Evolutionary conservation across 1,140 invertebrate species (phyloP), one percentile per base, ranked within the genome.

Genomic region (Trichomalopsis sarcophagae): DNA sequence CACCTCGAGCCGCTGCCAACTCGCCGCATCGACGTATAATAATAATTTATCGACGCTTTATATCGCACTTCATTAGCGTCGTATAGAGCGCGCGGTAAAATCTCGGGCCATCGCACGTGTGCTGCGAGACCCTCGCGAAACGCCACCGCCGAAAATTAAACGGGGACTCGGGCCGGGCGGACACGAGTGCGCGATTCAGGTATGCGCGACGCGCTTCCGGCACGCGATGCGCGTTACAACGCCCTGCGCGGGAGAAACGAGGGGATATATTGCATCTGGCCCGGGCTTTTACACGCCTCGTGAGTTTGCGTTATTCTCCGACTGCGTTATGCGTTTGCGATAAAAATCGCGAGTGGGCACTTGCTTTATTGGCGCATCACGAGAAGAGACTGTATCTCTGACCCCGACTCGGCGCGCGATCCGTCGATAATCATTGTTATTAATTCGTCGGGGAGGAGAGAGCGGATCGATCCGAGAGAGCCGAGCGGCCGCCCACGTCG

Each of bases 351-450:
- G 36, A 36, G 73, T n/a, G 11, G 40, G 40, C 9, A 44, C 40
- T 44, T 44, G 10, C 40, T 44, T 44, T 44, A 9, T 44, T 44
- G 36, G 71, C 10, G 36, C 27, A 74, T 74, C 73, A 11, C 40
- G 36, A 40, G 36, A 27, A 40, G 36, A 40, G 36, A 40, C 36
- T 40, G 7, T 40, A 40, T 27, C 27, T 27, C 27, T 27, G 27
- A 27, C 27, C 27, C 27, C 27, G 33, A 36, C 50, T n/a, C 55
- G 75, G 17, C 55, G 47, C 75, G 7, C 75, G 75, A 47, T 14
- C 47, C 55, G 30, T 23, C 78, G 66, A 71, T 81, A 81, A 81
- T 81, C 66, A 69, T 71, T 71, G 79, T 47, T 81, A 81, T 81
- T 81, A 81, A 81, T 81, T 30, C 79, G 23, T 36, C 30, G 33